Conservation (phyloP, 2,113 vertebrate species). For the Channa argus region DNA sequence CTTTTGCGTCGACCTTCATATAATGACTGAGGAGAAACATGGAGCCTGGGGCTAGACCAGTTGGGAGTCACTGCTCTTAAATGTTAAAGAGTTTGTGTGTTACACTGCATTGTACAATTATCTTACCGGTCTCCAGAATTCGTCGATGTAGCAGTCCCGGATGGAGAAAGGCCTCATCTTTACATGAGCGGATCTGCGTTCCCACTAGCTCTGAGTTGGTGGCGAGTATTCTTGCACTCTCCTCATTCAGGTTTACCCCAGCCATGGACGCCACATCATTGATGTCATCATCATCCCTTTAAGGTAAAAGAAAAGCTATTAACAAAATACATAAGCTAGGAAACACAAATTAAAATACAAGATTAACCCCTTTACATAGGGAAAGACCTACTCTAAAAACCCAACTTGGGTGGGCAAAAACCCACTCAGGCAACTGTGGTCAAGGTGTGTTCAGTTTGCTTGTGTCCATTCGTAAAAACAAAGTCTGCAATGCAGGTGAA, state of each 20-base stretch:
- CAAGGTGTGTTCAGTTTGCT: no score
- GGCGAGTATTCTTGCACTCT: constrained; percentile 89
- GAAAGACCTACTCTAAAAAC: no score
- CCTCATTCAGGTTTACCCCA: constrained; percentile 89
- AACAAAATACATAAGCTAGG: not conserved
- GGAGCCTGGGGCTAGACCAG: no score
- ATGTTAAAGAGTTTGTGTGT: not conserved
- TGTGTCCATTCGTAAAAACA: no score
- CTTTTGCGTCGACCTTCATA: no score
- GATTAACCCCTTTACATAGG: not conserved
- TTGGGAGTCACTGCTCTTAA: not conserved
- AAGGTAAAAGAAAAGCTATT: constrained; percentile 20
- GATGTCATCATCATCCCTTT: constrained; percentile 90
- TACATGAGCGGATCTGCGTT: constrained; percentile 88
- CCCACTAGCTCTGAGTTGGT: constrained; percentile 89
- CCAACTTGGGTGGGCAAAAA: no score
- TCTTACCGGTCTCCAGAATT: constrained; percentile 88
- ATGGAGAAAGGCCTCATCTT: constrained; percentile 90
- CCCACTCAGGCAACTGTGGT: no score
- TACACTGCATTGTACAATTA: not conserved
- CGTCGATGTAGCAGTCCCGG: constrained; percentile 86
- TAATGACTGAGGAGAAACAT: no score
- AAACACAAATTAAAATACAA: not conserved
- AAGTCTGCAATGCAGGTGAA: no score
- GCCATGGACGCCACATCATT: constrained; percentile 91